Evolutionary conservation across 1,140 invertebrate species (phyloP).

Genomic region (Asobara japonica): DNA sequence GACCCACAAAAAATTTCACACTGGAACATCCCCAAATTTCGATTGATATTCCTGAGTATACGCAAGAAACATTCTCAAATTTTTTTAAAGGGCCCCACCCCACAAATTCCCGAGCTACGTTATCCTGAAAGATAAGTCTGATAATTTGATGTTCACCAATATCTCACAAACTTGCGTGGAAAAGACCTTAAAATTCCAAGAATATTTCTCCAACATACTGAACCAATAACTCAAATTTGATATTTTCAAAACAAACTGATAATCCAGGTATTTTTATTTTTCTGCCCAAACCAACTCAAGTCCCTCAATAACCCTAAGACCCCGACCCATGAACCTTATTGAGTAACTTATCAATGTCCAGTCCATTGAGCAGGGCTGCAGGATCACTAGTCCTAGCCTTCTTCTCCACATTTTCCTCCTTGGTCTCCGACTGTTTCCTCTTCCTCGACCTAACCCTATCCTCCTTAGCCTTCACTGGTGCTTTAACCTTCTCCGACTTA

Average conservation of each 20-base stretch:
- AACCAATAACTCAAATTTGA: neutral
- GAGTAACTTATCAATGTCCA: constrained; percentile 52
- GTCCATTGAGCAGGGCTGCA: constrained; percentile 44
- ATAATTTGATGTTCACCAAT: no score
- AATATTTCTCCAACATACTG: no score
- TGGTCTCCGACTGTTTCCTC: constrained; percentile 10
- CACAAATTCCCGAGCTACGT: no score
- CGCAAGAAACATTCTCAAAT: no score
- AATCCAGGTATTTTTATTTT: neutral
- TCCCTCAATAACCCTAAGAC: neutral
- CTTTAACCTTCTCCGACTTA: constrained; percentile 32
- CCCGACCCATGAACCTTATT: constrained; percentile 50
- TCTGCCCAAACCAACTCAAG: no score
- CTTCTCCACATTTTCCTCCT: constrained; percentile 38
- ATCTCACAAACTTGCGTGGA: no score
- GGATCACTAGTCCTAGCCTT: constrained; percentile 44
- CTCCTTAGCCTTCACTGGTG: neutral
- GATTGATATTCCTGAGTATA: no score
- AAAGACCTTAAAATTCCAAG: no score
- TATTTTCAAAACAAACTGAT: neutral
- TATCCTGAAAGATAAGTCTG: no score
- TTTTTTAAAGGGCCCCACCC: no score
- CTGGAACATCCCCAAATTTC: no score
- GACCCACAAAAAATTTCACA: no score
- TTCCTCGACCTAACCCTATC: constrained; percentile 28